Percentiles rank a stretch among this genome's conserved stretches.
Evolutionary conservation across 2,113 vertebrate species (phyloP).

Genomic region (Scatophagus argus): DNA sequence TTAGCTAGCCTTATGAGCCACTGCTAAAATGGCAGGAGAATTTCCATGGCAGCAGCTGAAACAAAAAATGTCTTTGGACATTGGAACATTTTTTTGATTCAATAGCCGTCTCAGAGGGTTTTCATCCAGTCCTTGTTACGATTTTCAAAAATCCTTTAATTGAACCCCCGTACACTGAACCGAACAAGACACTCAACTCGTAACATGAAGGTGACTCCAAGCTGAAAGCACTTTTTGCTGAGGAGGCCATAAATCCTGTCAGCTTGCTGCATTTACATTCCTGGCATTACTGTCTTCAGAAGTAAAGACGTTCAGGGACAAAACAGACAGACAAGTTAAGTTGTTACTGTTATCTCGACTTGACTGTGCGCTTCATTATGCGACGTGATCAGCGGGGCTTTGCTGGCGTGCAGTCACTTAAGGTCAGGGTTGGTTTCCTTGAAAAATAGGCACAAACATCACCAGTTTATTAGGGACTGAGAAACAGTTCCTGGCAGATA

Average conservation of each 20-base stretch:
- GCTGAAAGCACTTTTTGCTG: slow-evolving; percentile 52
- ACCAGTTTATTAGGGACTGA: neutral
- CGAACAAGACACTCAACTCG: neutral
- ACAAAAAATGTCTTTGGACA: neutral
- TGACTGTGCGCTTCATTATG: slow-evolving; percentile 7
- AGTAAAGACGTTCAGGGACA: slow-evolving; percentile 27
- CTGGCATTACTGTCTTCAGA: slow-evolving; percentile 50
- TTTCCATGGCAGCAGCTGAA: too few species aligned
- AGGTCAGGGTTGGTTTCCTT: slow-evolving; percentile 1
- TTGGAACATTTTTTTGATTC: neutral
- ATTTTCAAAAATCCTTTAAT: neutral
- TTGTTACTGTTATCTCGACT: slow-evolving; percentile 18
- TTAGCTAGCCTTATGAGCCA: too few species aligned
- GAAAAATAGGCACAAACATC: slow-evolving; percentile 14
- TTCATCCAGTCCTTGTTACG: neutral
- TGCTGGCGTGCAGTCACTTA: neutral
- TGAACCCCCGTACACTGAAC: neutral
- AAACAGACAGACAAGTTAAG: slow-evolving; percentile 6
- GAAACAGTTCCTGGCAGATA: neutral
- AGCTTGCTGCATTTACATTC: slow-evolving; percentile 66
- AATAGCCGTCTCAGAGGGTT: neutral
- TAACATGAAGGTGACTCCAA: slow-evolving; percentile 61
- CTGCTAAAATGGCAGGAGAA: neutral
- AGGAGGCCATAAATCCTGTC: slow-evolving; percentile 59
- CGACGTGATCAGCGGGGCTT: neutral